Percentiles rank a stretch among this genome's conserved stretches.
Evolutionary conservation across 2,797 vertebrate genomes (phyloP).

Genomic region (Micrastur ruficollis): DNA sequence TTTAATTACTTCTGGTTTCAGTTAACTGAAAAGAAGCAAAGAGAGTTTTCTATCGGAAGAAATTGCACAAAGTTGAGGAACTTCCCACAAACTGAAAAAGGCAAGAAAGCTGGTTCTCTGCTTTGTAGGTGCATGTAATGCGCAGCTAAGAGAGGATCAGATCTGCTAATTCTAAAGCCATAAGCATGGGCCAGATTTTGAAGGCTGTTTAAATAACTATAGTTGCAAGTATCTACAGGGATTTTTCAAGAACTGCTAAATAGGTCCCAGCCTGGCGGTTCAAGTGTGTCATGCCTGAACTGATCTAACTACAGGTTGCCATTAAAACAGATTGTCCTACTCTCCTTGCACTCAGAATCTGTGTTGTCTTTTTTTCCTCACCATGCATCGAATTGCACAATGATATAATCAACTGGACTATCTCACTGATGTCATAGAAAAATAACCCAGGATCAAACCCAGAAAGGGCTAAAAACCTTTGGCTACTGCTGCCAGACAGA

Average conservation of each 20-base stretch:
- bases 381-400: background rate
- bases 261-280: too few species aligned
- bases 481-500: background rate
- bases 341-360: background rate
- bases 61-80: background rate
- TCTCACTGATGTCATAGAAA: background rate
- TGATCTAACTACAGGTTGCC: background rate
- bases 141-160: background rate
- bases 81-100: background rate
- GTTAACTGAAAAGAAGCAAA: background rate
- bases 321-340: background rate
- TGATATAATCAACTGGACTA: background rate
- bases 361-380: background rate
- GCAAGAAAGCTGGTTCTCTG: background rate
- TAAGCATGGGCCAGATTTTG: background rate
- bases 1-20: background rate
- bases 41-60: background rate
- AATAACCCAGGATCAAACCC: background rate
- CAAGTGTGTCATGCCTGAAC: background rate
- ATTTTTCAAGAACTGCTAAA: background rate
- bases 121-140: background rate
- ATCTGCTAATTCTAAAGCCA: background rate
- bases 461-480: background rate
- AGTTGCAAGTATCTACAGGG: background rate
- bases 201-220: background rate